phyloP scores from a whole-genome alignment of 53 echinoderm and acorn worm genomes.

The Luidia sarsii region DNA sequence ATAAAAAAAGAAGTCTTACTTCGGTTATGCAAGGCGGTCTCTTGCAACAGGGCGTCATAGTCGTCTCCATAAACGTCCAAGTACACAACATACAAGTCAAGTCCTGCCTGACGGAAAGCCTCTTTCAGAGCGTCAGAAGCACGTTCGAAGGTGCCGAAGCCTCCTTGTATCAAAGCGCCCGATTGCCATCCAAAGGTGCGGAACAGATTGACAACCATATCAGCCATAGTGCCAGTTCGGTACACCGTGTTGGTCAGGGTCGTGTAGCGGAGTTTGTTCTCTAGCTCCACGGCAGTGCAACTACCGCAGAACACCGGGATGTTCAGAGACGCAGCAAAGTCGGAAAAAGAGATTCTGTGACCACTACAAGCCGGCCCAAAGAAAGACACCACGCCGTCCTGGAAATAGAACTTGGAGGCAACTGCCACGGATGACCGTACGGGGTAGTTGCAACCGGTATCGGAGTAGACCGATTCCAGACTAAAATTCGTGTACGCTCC shows the following conservation, averaged over 20 bases:
- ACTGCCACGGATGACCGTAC: conserved; percentile 23
- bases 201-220: conserved; percentile 19
- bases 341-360: conserved; percentile 58
- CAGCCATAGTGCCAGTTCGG: conserved; percentile 19
- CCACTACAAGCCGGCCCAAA: conserved; percentile 82
- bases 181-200: conserved; percentile 7
- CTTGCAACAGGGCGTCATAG: not conserved
- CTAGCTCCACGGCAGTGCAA: conserved; percentile 18
- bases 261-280: conserved; percentile 50
- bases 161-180: not conserved
- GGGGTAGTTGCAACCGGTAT: conserved; percentile 11
- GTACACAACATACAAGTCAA: not conserved
- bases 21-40: conserved; percentile 15
- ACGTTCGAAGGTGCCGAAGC: not conserved
- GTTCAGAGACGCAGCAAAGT: conserved; percentile 67
- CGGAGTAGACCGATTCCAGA: conserved; percentile 1
- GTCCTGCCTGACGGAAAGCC: not conserved
- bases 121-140: not conserved
- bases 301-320: conserved; percentile 66
- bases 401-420: conserved; percentile 50
- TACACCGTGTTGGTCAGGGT: conserved; percentile 42
- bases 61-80: not conserved
- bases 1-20: too few species aligned
- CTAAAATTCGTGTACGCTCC: conserved; percentile 71
- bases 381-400: conserved; percentile 48